phyloP scores from a whole-genome alignment of 2,113 vertebrate genomes.

The Pycnonotus jocosus region DNA sequence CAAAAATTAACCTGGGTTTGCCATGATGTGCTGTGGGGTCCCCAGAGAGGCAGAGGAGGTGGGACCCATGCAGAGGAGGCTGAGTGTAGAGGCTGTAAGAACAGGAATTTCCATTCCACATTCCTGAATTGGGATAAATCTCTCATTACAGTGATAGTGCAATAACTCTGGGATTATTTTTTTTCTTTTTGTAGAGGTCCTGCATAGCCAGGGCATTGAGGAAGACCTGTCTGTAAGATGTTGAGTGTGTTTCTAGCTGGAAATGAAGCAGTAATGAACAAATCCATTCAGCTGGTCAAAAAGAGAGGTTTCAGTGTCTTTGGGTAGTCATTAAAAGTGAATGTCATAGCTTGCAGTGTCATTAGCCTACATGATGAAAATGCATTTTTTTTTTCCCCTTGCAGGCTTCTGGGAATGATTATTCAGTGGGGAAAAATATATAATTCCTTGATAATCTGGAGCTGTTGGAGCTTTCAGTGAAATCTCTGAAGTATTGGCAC shows the following conservation, averaged over 20 bases:
- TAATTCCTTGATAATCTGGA: slow-evolving; percentile 49
- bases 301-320: slow-evolving; percentile 6
- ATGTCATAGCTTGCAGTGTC: neutral
- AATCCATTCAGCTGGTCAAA: neutral
- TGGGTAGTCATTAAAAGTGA: slow-evolving; percentile 24
- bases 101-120: neutral
- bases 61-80: neutral
- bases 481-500: slow-evolving; percentile 51
- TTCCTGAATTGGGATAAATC: neutral
- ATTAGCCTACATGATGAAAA: slow-evolving; percentile 16
- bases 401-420: slow-evolving; percentile 40
- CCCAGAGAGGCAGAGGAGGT: neutral
- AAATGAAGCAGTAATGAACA: neutral
- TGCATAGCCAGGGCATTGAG: neutral
- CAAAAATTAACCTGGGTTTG: neutral
- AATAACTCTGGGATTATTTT: neutral
- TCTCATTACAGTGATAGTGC: neutral
- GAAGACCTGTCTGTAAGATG: neutral
- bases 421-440: slow-evolving; percentile 35
- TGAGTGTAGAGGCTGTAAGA: neutral
- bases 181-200: neutral
- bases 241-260: neutral
- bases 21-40: neutral
- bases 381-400: neutral
- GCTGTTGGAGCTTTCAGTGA: slow-evolving; percentile 41